phyloP scores from a whole-genome alignment of 2,113 vertebrate genomes.

The Hippocampus zosterae region DNA sequence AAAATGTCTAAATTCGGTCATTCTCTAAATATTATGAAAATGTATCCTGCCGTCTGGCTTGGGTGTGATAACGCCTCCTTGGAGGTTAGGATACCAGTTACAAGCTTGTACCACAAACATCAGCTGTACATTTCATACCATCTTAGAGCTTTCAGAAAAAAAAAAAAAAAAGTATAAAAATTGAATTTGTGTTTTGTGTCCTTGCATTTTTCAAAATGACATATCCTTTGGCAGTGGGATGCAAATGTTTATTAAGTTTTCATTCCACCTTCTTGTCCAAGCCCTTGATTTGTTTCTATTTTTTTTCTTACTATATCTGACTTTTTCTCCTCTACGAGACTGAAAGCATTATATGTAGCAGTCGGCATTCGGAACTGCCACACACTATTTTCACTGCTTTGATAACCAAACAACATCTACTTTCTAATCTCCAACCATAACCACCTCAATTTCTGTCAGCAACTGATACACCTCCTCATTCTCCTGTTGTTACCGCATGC shows the following conservation, averaged over 20 bases:
- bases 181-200: background rate
- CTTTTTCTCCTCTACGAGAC: background rate
- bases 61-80: background rate
- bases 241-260: background rate
- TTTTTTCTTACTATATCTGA: background rate
- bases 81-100: background rate
- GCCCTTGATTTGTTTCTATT: background rate
- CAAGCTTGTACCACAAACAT: background rate
- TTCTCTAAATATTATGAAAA: no score
- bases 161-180: background rate
- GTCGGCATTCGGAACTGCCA: background rate
- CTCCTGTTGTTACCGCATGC: background rate
- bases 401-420: background rate
- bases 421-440: background rate
- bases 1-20: no score
- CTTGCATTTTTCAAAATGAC: background rate
- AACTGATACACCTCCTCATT: background rate
- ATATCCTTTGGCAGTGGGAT: background rate
- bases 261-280: background rate
- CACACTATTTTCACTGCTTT: background rate
- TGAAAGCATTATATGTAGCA: background rate
- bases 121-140: background rate
- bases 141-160: background rate
- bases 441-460: background rate
- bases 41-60: background rate